These are phyloP conservation scores for Leptura quadrifasciata DNA, from an alignment of 2,888 invertebrate species.

Conservation along the genomic window DNA sequence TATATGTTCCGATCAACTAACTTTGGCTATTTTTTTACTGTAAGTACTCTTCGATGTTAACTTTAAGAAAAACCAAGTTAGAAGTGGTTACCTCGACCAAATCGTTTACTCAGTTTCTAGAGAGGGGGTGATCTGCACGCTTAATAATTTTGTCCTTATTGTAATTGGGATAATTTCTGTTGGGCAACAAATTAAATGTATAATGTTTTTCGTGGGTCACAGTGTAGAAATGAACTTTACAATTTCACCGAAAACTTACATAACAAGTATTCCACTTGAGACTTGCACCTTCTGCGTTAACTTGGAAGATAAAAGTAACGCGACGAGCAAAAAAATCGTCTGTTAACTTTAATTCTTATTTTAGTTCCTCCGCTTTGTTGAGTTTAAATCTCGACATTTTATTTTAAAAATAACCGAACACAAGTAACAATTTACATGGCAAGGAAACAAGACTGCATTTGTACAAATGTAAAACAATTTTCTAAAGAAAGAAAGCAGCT, in stretches of 20 bases:
- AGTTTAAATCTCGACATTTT: slow-evolving; percentile 7
- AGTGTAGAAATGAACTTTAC: not conserved
- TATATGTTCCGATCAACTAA: no score
- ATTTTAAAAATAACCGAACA: slow-evolving; percentile 20
- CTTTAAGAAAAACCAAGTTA: no score
- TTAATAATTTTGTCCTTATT: no score
- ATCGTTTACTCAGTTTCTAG: no score
- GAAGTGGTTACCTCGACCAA: no score
- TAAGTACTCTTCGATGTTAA: no score
- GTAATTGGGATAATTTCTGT: no score
- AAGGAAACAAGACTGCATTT: slow-evolving; percentile 17
- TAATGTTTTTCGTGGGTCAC: no score
- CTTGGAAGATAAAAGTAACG: not conserved
- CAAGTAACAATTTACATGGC: slow-evolving; percentile 22
- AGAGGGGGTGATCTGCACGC: no score
- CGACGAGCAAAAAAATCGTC: not conserved
- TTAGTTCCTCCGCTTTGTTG: slow-evolving; percentile 14
- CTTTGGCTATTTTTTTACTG: no score
- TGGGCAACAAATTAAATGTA: no score
- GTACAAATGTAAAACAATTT: slow-evolving; percentile 45
- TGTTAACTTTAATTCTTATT: not conserved
- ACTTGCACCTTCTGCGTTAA: not conserved
- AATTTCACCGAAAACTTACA: not conserved
- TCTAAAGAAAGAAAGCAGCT: slow-evolving; percentile 45
- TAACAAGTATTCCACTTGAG: no score